These are phyloP conservation scores for Drosophila paucipuncta DNA, from an alignment of 2,888 invertebrate species.

Conservation along the genomic window DNA sequence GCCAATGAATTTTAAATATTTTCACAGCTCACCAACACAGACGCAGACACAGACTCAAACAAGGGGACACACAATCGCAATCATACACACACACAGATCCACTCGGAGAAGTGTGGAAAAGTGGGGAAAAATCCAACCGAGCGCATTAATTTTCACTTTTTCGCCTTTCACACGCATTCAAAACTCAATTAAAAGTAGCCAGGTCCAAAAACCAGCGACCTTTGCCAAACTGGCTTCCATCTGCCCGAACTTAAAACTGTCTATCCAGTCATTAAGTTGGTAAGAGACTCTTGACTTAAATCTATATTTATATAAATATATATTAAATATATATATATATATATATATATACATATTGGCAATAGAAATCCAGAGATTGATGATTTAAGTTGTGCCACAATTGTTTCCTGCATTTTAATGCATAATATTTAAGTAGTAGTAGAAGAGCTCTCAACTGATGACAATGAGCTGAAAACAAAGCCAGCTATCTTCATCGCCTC, in stretches of 20 bases:
- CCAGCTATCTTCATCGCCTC: slow-evolving; percentile 34
- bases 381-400: neutral
- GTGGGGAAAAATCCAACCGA: slow-evolving; percentile 57
- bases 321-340: neutral
- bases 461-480: slow-evolving; percentile 49
- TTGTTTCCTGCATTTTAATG: neutral
- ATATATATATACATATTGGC: neutral
- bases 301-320: neutral
- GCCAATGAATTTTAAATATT: slow-evolving; percentile 74
- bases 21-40: slow-evolving; percentile 56
- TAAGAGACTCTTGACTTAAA: slow-evolving; percentile 16
- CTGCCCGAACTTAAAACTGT: slow-evolving; percentile 43
- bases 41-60: slow-evolving; percentile 21
- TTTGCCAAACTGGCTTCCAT: slow-evolving; percentile 18
- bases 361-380: neutral
- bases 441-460: slow-evolving; percentile 7
- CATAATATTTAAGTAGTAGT: slow-evolving; percentile 2
- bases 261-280: slow-evolving; percentile 53
- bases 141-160: slow-evolving; percentile 72
- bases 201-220: slow-evolving; percentile 23
- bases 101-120: slow-evolving; percentile 35
- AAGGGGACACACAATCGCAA: slow-evolving; percentile 31
- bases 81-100: slow-evolving; percentile 17
- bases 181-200: slow-evolving; percentile 75
- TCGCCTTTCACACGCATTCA: slow-evolving; percentile 68